These are phyloP conservation scores for Strigamia maritima DNA, from an alignment of 2,888 invertebrate species.

Conservation along the genomic window DNA sequence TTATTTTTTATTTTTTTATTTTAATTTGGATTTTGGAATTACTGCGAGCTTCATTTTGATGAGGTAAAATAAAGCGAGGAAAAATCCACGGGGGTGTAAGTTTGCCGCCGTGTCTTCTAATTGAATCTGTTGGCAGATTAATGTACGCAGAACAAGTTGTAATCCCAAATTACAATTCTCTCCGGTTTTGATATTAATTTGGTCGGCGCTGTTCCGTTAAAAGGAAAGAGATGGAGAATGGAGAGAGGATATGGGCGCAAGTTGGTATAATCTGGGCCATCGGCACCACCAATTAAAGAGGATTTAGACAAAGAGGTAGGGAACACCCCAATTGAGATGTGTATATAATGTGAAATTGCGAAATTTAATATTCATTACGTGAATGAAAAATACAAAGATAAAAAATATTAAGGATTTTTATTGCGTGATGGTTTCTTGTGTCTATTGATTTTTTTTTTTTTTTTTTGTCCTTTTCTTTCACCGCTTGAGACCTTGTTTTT, in stretches of 20 bases:
- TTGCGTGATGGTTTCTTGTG: background rate
- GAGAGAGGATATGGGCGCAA: background rate
- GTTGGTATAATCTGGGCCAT: conserved; percentile 32
- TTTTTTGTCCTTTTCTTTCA: background rate
- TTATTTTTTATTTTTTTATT: background rate
- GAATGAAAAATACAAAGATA: background rate
- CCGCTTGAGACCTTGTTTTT: background rate
- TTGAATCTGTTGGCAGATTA: conserved; percentile 33
- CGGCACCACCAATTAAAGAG: conserved; percentile 30
- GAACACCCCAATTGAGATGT: background rate
- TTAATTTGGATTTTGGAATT: background rate
- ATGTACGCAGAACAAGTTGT: conserved; percentile 36
- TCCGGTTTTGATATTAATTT: conserved; percentile 36
- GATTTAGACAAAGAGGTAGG: conserved; percentile 14
- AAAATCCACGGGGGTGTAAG: conserved; percentile 26
- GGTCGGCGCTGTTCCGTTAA: conserved; percentile 32
- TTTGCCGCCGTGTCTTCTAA: conserved; percentile 32
- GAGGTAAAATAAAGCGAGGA: conserved; percentile 25
- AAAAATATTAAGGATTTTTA: background rate
- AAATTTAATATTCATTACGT: background rate
- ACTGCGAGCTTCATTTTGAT: background rate
- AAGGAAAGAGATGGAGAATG: conserved; percentile 15
- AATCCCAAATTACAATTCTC: conserved; percentile 36
- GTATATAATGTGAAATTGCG: background rate
- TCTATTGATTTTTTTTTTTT: conserved; percentile 12